Conservation (phyloP, 2,797 vertebrate species). For the Esox masquinongy region DNA sequence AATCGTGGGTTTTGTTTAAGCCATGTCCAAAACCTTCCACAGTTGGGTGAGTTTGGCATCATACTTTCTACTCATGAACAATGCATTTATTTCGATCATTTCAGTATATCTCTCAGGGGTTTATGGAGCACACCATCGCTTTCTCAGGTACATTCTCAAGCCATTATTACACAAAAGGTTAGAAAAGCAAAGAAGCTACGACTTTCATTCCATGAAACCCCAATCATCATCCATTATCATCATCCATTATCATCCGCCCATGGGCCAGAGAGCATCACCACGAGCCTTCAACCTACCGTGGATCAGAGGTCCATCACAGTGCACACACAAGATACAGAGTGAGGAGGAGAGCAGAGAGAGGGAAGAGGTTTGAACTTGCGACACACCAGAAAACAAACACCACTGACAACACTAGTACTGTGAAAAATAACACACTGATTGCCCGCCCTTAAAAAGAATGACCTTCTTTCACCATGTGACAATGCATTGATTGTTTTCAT, state of each 20-base stretch:
- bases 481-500: slow-evolving; percentile 54
- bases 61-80: slow-evolving; percentile 55
- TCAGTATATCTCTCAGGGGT: slow-evolving; percentile 63
- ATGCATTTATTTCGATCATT: slow-evolving; percentile 50
- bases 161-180: slow-evolving; percentile 52
- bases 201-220: slow-evolving; percentile 77
- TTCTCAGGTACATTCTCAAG: slow-evolving; percentile 71
- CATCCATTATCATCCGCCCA: slow-evolving; percentile 23
- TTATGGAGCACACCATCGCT: slow-evolving; percentile 75
- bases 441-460: not conserved
- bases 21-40: slow-evolving; percentile 62
- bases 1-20: slow-evolving; percentile 64
- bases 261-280: slow-evolving; percentile 65
- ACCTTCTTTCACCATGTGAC: slow-evolving; percentile 30
- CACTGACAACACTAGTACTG: slow-evolving; percentile 6
- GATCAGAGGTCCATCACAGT: slow-evolving; percentile 72
- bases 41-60: slow-evolving; percentile 64
- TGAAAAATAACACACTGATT: slow-evolving; percentile 74
- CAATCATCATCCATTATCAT: slow-evolving; percentile 33
- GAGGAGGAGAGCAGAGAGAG: slow-evolving; percentile 69
- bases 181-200: slow-evolving; percentile 70
- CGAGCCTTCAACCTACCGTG: slow-evolving; percentile 84
- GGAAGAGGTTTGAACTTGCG: slow-evolving; percentile 78
- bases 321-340: slow-evolving; percentile 76
- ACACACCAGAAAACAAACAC: slow-evolving; percentile 70